Evolutionary conservation across 2,113 vertebrate genomes (phyloP), one percentile per base, ranked within the genome.

Genomic region (Maccullochella peelii): DNA sequence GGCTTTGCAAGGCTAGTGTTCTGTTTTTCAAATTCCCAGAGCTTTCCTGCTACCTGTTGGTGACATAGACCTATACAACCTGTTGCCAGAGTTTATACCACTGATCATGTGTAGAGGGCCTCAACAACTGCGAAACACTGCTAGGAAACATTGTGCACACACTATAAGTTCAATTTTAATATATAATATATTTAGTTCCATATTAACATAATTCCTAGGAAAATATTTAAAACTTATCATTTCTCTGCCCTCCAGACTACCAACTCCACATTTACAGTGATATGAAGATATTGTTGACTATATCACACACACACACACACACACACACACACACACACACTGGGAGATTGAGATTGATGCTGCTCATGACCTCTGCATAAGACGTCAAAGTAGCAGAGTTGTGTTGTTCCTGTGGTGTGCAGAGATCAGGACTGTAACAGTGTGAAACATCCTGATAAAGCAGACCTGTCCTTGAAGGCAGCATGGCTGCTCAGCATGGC

Each of bases 401-500:
- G 42, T 76, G 59, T 52, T 76, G 59, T 65, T 65, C 15, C 73
- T 52, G 33, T 65, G 73, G 44, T 62, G 54, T 44, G 71, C 72
- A 61, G 3, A 59, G 25, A 23, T 73, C 40, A 23, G 10, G 25
- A 15, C 12, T 18, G 33, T 65, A 50, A n/a, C 12, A 11, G 50
- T 69, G 49, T 63, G 40, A 55, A n/a, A 66, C 25, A 30, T 42
- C 58, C 20, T 40, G 27, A 79, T 69, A 67, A 66, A 16, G 40
- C 27, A 5, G 4, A 40, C 42, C 36, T 42, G 54, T 73, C 54
- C 55, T 30, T 82, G 20, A 40, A 55, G 23, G 75, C 55, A 58
- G 67, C 49, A 58, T 7, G 61, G 44, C 73, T 33, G 49, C 30
- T 55, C 3, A 20, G 40, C 52, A 72, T 44, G 42, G 54, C 63